Evolutionary conservation across 2,888 invertebrate genomes (phyloP).

Genomic region (Nomada flava): DNA sequence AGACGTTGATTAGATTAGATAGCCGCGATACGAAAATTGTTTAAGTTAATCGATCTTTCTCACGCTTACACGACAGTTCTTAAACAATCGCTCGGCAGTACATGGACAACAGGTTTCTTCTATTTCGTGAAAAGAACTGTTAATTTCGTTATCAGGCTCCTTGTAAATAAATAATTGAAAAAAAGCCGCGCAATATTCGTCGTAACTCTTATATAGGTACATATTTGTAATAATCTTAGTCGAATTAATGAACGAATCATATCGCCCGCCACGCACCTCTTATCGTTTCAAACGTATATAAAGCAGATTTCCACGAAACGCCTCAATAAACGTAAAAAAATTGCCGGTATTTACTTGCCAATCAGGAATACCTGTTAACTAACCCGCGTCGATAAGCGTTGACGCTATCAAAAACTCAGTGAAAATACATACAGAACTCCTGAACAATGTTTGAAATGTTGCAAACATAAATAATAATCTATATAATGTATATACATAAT

Average conservation of each 20-base stretch:
- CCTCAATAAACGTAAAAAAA: neutral
- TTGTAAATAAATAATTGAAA: no score
- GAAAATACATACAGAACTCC: no score
- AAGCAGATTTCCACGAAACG: constrained; percentile 1
- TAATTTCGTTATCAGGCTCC: neutral
- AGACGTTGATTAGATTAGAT: constrained; percentile 1
- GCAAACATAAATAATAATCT: no score
- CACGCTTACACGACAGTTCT: neutral
- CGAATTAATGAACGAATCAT: constrained; percentile 2
- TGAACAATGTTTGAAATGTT: no score
- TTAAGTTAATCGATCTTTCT: neutral
- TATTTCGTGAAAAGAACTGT: neutral
- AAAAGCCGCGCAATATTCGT: no score
- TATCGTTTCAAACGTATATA: neutral
- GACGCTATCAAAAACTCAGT: neutral
- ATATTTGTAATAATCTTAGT: neutral
- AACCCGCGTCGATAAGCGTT: neutral
- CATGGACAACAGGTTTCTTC: neutral
- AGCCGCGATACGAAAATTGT: constrained; percentile 1
- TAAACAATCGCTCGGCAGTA: neutral
- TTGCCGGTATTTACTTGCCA: no score
- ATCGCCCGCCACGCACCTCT: neutral
- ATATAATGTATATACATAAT: no score
- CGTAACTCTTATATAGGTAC: no score
- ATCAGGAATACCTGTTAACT: no score